Conservation (phyloP, 1,140 invertebrate species). For the Sinonovacula constricta region DNA sequence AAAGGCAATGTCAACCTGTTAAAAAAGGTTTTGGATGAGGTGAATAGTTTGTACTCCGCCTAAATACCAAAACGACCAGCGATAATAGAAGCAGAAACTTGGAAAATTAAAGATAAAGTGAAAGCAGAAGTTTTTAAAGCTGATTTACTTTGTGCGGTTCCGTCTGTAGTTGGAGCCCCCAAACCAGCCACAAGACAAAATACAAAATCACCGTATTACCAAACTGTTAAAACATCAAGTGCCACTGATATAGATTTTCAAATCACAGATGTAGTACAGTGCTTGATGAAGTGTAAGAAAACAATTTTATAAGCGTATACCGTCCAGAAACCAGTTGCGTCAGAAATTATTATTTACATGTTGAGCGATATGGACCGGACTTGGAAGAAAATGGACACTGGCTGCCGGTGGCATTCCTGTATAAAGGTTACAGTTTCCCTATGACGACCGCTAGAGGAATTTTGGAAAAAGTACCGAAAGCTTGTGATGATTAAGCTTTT, state of each 20-base stretch:
- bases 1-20: no score
- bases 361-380: conserved; percentile 18
- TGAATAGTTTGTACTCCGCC: background rate
- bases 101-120: background rate
- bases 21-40: background rate
- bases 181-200: no score
- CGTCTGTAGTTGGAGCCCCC: background rate
- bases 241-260: background rate
- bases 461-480: background rate
- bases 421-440: conserved; percentile 10
- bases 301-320: background rate
- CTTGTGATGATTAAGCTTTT: background rate
- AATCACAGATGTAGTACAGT: background rate
- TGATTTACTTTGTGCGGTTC: conserved; percentile 9
- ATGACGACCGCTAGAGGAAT: background rate
- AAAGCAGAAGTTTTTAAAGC: background rate
- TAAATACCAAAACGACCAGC: background rate
- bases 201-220: background rate
- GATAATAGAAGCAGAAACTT: background rate
- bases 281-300: background rate
- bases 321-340: conserved; percentile 19
- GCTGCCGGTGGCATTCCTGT: conserved; percentile 5
- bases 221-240: background rate
- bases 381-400: conserved; percentile 23
- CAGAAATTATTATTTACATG: conserved; percentile 4